These are phyloP conservation scores for Pangasius krempfi DNA, from an alignment of 2,797 vertebrate genomes.

Conservation along the genomic window DNA sequence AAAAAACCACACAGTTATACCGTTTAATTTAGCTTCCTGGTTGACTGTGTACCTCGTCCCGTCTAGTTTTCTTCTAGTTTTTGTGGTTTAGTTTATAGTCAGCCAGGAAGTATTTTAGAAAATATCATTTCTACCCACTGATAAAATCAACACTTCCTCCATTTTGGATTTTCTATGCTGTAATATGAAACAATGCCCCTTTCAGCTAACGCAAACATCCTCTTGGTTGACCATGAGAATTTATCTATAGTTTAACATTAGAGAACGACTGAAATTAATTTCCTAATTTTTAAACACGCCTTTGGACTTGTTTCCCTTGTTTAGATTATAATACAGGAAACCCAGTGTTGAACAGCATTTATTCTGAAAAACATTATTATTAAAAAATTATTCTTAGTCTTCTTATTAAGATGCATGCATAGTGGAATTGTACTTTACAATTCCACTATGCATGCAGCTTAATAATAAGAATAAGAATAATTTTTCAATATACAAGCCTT, in stretches of 20 bases:
- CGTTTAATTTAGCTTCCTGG: not conserved
- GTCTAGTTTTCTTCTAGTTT: not conserved
- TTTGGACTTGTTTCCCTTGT: not conserved
- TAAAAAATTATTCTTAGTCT: too few relatives aligned
- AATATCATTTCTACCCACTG: not conserved
- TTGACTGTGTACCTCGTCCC: not conserved
- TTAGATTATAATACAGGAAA: not conserved
- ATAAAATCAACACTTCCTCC: not conserved
- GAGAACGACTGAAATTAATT: not conserved
- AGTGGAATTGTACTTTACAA: too few relatives aligned
- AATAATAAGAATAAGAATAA: too few relatives aligned
- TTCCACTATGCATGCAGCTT: too few relatives aligned
- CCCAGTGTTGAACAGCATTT: not conserved
- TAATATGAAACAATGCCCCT: not conserved
- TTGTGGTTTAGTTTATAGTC: not conserved
- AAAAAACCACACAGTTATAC: not conserved
- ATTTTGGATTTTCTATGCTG: not conserved
- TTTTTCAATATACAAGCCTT: too few relatives aligned
- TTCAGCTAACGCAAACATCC: not conserved
- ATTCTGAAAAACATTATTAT: not conserved
- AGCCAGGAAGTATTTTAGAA: not conserved
- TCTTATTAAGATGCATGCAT: too few relatives aligned
- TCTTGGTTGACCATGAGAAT: not conserved
- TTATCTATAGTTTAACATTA: not conserved
- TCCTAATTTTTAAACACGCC: not conserved